phyloP scores from a whole-genome alignment of 1,140 invertebrate species.

The Phymorhynchus buccinoides region DNA sequence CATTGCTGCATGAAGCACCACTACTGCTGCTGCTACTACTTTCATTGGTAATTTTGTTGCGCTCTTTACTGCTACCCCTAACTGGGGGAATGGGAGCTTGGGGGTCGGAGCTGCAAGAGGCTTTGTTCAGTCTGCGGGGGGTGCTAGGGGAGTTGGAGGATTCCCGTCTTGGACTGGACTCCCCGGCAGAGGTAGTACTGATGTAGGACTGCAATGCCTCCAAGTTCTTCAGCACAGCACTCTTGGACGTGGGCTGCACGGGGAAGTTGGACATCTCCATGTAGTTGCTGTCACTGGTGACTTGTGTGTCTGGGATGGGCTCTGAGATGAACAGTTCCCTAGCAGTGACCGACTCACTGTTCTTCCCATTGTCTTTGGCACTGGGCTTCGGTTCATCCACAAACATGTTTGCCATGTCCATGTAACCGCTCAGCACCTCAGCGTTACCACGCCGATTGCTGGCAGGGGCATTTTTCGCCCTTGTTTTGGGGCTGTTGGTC shows the following conservation, averaged over 20 bases:
- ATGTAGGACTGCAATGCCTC: slow-evolving; percentile 52
- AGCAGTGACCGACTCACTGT: neutral
- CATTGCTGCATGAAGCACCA: neutral
- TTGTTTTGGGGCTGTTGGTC: slow-evolving; percentile 49
- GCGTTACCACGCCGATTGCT: slow-evolving; percentile 33
- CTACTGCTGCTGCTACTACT: neutral
- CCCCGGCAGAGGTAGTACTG: slow-evolving; percentile 35
- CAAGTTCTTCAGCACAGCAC: slow-evolving; percentile 50
- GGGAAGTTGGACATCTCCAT: slow-evolving; percentile 51
- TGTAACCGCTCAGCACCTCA: slow-evolving; percentile 52
- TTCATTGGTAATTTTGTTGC: neutral
- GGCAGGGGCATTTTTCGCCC: neutral
- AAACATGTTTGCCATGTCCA: slow-evolving; percentile 62
- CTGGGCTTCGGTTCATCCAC: slow-evolving; percentile 35
- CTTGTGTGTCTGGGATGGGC: slow-evolving; percentile 6
- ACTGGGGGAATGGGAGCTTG: slow-evolving; percentile 1
- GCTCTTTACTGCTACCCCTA: neutral
- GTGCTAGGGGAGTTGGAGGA: neutral
- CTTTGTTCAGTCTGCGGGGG: neutral
- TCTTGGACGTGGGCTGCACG: slow-evolving; percentile 37
- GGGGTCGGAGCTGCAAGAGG: slow-evolving; percentile 26
- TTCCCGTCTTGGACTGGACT: slow-evolving; percentile 12
- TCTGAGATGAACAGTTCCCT: slow-evolving; percentile 44
- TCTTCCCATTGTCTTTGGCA: neutral
- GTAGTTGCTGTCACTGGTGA: slow-evolving; percentile 47